These are phyloP conservation scores for Vimba vimba DNA, from an alignment of 2,113 vertebrate genomes.

Conservation along the genomic window DNA sequence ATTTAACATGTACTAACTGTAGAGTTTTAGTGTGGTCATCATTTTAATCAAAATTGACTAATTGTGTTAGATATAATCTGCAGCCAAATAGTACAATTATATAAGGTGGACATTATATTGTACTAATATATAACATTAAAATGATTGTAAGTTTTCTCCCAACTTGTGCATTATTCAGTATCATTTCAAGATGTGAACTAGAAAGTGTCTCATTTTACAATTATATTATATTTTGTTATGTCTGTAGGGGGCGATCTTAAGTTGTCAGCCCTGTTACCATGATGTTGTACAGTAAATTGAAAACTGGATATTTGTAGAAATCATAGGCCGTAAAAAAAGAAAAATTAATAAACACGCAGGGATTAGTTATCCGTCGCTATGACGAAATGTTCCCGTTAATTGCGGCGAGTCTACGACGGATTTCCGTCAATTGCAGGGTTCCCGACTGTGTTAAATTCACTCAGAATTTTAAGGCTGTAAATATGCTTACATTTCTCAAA, in stretches of 20 bases:
- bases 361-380: too few relatives aligned
- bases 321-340: too few relatives aligned
- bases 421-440: too few relatives aligned
- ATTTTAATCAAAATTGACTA: neutral
- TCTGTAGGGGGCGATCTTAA: conserved; percentile 6
- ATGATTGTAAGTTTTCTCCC: neutral
- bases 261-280: neutral
- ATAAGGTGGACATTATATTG: neutral
- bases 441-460: too few relatives aligned
- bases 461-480: too few relatives aligned
- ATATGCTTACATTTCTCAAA: too few relatives aligned
- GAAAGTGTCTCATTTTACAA: neutral
- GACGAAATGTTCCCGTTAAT: too few relatives aligned
- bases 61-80: neutral
- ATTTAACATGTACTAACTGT: neutral
- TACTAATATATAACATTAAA: neutral
- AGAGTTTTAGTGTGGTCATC: neutral
- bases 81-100: neutral
- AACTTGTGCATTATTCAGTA: neutral
- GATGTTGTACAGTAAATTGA: neutral
- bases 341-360: too few relatives aligned
- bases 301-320: neutral
- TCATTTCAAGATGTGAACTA: neutral
- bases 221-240: neutral
- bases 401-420: too few relatives aligned